A percentile compares a stretch with the other conserved stretches of the same genome.
Evolutionary conservation across 2,888 invertebrate species (phyloP).

Genomic region (Pheosia tremula): DNA sequence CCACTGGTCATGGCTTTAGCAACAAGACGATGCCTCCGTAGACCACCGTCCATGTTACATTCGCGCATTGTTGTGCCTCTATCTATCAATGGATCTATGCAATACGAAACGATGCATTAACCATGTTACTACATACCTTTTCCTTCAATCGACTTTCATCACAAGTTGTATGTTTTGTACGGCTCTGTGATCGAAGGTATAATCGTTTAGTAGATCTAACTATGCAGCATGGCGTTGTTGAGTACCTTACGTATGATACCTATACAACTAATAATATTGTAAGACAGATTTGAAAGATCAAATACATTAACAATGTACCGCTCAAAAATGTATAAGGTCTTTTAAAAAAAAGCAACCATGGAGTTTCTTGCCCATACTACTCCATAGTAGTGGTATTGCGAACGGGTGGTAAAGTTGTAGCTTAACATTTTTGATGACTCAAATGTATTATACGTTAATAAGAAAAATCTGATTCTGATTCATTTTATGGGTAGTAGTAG

Average conservation of each 20-base stretch:
- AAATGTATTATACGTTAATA: too few species aligned
- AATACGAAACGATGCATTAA: conserved; percentile 41
- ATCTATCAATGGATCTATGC: conserved; percentile 70
- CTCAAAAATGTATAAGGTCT: too few species aligned
- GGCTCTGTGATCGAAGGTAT: not conserved
- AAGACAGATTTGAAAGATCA: not conserved
- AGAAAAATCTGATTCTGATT: too few species aligned
- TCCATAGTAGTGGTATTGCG: too few species aligned
- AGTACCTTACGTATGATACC: not conserved
- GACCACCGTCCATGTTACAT: conserved; percentile 65
- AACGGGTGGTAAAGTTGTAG: too few species aligned
- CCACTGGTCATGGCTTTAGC: conserved; percentile 68
- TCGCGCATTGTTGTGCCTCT: conserved; percentile 73
- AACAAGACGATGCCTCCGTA: conserved; percentile 53
- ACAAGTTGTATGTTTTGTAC: conserved; percentile 3
- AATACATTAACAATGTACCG: too few species aligned
- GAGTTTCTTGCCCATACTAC: too few species aligned
- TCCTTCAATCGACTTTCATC: conserved; percentile 36
- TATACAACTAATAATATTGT: too few species aligned
- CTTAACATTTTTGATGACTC: too few species aligned
- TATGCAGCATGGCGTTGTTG: not conserved
- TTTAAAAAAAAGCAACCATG: too few species aligned
- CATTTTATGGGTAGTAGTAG: too few species aligned
- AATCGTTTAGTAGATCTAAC: not conserved
- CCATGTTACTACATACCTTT: conserved; percentile 42